Evolutionary conservation across 1,140 invertebrate species (phyloP), one percentile per base, ranked within the genome.

Genomic region (Bombus confusus): DNA sequence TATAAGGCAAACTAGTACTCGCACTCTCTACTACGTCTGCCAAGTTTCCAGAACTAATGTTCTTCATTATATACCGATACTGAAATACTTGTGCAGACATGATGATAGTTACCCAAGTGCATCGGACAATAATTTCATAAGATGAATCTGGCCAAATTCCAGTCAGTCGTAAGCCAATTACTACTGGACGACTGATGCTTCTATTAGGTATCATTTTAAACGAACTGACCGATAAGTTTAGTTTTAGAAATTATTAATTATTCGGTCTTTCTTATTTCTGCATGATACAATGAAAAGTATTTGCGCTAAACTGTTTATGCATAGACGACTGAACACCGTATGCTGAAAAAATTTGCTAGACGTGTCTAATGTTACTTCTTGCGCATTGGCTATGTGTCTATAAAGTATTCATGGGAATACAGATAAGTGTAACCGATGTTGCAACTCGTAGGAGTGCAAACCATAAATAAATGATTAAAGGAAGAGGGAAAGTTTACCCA

Each of bases 101-200:
- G 78, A 89, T 87, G 3, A 47, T 31, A 34, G 37, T 25, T 13
- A 41, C 15, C 80, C 80, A 89, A 59, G 59, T 0, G 1, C 68
- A 28, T 52, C 80, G 75, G n/a, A 59, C 31, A 5, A 89, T 1
- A 9, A 69, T 69, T 68, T 75, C 57, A n/a, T 62, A 84, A 4
- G 77, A 59, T 10, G 77, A 75, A 39, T 71, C 47, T 41, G 85
- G 87, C 85, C 85, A 90, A 22, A 90, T 57, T 43, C 88, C 88
- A 28, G 82, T 87, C 28, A 89, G 15, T 64, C 81, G 69, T 12
- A 90, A 37, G 64, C 80, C 83, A 34, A 87, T 78, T 39, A 82
- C 62, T 52, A 90, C 41, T 15, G 52, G 59, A 13, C 57, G 18
- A 52, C 73, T 71, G 12, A 89, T 37, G 5, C 31, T 86, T 41